phyloP scores from a whole-genome alignment of 2,797 vertebrate species.

The Gymnothorax reevesii region DNA sequence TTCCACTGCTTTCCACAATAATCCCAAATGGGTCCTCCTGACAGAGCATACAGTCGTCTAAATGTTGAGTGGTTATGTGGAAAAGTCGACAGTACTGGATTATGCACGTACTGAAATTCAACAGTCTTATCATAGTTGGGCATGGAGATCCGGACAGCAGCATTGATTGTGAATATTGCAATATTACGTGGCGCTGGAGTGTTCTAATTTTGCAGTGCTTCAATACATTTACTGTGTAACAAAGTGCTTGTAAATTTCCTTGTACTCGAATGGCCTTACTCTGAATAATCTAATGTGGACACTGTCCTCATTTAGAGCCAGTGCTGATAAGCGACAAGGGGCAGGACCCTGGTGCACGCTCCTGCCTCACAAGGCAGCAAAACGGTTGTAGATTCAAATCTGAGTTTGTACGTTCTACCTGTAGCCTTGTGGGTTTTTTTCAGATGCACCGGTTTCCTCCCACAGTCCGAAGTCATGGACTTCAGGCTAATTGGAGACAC shows the following conservation, averaged over 20 bases:
- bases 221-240: background rate
- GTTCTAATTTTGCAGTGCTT: background rate
- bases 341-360: too few species aligned
- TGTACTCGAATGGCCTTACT: background rate
- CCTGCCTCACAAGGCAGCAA: too few species aligned
- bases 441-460: too few species aligned
- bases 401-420: too few species aligned
- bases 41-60: background rate
- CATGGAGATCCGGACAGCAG: background rate
- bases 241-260: background rate
- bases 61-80: background rate
- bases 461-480: too few species aligned
- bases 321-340: background rate
- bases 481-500: too few species aligned
- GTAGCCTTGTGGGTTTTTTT: too few species aligned
- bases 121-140: background rate
- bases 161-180: background rate
- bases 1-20: too few species aligned
- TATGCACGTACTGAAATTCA: background rate
- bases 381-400: too few species aligned
- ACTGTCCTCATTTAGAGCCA: background rate
- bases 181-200: background rate
- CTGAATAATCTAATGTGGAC: background rate
- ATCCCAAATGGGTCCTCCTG: too few species aligned
- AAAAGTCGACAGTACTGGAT: background rate